These are phyloP conservation scores for Barnardius zonarius DNA, from an alignment of 2,113 vertebrate genomes.

Conservation along the genomic window DNA sequence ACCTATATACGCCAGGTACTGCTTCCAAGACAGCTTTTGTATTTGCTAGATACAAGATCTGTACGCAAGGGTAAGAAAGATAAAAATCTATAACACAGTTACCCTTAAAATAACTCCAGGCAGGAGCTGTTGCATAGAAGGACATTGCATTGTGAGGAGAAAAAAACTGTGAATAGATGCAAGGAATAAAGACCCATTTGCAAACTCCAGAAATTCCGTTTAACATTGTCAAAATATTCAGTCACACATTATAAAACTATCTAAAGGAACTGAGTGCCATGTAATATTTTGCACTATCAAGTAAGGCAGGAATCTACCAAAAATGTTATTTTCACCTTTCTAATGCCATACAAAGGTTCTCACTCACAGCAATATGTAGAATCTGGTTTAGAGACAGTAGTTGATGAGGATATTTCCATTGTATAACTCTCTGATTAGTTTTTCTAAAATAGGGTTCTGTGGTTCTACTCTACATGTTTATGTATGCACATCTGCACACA, in stretches of 20 bases:
- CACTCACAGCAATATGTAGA: not conserved
- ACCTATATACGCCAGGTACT: not conserved
- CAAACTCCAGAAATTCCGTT: not conserved
- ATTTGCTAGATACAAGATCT: not conserved
- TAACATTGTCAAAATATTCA: not conserved
- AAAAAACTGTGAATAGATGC: not conserved
- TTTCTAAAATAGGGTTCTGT: not conserved
- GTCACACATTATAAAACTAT: not conserved
- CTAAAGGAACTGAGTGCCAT: not conserved
- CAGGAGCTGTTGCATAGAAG: not conserved
- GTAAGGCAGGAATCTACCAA: not conserved
- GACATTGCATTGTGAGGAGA: not conserved
- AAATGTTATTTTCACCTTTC: not conserved
- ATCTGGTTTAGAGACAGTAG: not conserved
- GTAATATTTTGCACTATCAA: not conserved
- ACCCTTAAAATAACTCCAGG: not conserved
- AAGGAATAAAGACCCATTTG: not conserved
- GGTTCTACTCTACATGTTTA: not conserved
- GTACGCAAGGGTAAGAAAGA: not conserved
- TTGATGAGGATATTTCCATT: not conserved
- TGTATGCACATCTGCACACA: no score
- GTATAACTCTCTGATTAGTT: not conserved
- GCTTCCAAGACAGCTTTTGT: not conserved
- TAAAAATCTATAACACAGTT: not conserved
- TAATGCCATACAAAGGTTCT: not conserved